These are phyloP conservation scores for Leptarthrus brevirostris DNA, from an alignment of 2,888 invertebrate species.

Conservation along the genomic window DNA sequence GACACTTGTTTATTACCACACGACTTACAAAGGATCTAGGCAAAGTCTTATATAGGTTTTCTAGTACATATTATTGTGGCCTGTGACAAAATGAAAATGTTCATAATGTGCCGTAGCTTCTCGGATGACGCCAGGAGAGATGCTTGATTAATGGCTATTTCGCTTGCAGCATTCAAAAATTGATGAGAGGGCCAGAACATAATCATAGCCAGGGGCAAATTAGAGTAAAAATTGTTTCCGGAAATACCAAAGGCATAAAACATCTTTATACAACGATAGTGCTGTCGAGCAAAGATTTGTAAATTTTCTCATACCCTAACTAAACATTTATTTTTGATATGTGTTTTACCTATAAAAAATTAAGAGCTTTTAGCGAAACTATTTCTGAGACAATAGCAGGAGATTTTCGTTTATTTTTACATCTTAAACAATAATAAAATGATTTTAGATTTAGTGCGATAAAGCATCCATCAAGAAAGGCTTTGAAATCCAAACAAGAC, in stretches of 20 bases:
- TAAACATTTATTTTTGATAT: too few species aligned
- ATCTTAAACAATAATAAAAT: neutral
- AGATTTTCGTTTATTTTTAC: neutral
- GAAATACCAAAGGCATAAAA: too few species aligned
- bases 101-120: constrained; percentile 30
- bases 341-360: neutral
- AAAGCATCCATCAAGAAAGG: constrained; percentile 15
- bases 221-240: too few species aligned
- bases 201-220: too few species aligned
- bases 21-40: constrained; percentile 4
- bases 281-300: too few species aligned
- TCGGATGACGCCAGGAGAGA: neutral
- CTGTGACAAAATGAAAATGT: constrained; percentile 43
- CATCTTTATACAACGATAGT: too few species aligned
- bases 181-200: too few species aligned
- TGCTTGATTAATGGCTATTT: neutral
- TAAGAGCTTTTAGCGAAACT: neutral
- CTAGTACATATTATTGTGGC: constrained; percentile 29
- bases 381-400: neutral
- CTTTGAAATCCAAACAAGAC: constrained; percentile 15
- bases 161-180: neutral
- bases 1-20: constrained; percentile 46
- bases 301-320: too few species aligned
- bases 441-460: neutral
- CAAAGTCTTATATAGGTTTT: neutral